Evolutionary conservation across 2,888 invertebrate species (phyloP).

Genomic region (Acrobasis consociella): DNA sequence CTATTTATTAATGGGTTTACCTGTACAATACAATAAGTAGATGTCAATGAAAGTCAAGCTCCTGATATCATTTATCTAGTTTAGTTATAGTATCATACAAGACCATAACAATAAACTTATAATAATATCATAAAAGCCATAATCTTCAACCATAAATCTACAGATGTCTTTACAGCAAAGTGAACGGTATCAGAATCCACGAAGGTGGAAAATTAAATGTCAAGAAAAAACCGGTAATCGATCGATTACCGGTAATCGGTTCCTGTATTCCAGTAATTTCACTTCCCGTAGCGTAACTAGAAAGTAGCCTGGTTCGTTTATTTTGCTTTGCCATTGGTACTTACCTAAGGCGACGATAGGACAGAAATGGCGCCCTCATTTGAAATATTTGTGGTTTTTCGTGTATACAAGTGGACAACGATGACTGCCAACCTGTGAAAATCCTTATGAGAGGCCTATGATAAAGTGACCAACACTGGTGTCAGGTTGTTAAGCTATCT

Average conservation of each 20-base stretch:
- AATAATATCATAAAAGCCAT: background rate
- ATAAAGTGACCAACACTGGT: no score
- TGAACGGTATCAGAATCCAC: background rate
- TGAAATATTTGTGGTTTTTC: no score
- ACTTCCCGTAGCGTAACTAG: slow-evolving; percentile 27
- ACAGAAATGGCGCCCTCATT: no score
- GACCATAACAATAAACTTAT: background rate
- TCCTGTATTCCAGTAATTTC: slow-evolving; percentile 27
- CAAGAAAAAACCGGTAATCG: slow-evolving; percentile 6
- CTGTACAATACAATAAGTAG: no score
- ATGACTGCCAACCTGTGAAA: no score
- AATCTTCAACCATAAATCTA: background rate
- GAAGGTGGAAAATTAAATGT: background rate
- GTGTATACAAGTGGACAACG: no score
- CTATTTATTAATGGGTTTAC: no score
- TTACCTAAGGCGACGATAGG: background rate
- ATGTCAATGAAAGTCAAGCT: no score
- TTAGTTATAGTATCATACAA: background rate
- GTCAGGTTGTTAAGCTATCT: no score
- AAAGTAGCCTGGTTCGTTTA: background rate
- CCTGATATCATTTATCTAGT: no score
- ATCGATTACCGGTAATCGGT: slow-evolving; percentile 20
- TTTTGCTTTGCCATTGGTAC: background rate
- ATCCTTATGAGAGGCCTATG: no score
- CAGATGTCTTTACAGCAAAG: background rate